These are phyloP conservation scores for Ictalurus punctatus DNA, from an alignment of 2,113 vertebrate genomes.

Conservation along the genomic window DNA sequence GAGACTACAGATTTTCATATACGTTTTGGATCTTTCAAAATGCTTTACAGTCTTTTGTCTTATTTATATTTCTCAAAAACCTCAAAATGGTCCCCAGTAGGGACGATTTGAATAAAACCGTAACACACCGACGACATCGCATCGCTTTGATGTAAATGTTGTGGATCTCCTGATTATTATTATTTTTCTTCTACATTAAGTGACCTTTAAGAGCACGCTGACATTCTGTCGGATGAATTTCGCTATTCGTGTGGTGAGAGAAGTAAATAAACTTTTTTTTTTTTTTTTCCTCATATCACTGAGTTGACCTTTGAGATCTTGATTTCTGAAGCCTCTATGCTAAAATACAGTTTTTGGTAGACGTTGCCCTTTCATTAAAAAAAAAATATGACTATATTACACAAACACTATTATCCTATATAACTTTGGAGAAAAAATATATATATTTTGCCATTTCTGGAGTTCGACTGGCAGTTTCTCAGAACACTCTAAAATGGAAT, in stretches of 20 bases:
- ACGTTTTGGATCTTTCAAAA: background rate
- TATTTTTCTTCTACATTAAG: no score
- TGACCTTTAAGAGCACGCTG: background rate
- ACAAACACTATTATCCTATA: background rate
- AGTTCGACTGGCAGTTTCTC: background rate
- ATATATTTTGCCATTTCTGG: background rate
- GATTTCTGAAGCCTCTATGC: background rate
- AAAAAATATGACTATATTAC: background rate
- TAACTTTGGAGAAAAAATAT: background rate
- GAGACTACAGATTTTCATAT: no score
- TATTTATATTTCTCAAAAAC: background rate
- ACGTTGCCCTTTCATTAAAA: background rate
- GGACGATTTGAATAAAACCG: background rate
- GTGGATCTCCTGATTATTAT: no score
- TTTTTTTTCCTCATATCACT: background rate
- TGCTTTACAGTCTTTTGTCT: background rate
- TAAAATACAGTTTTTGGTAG: background rate
- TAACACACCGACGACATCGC: background rate
- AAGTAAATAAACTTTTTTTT: background rate
- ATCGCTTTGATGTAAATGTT: background rate
- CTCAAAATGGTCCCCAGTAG: background rate
- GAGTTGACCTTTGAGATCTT: slow-evolving; percentile 9
- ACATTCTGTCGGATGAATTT: background rate
- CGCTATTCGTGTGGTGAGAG: background rate
- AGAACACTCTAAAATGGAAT: background rate